Conservation (phyloP, 2,113 vertebrate species). For the Phoenicopterus ruber region DNA sequence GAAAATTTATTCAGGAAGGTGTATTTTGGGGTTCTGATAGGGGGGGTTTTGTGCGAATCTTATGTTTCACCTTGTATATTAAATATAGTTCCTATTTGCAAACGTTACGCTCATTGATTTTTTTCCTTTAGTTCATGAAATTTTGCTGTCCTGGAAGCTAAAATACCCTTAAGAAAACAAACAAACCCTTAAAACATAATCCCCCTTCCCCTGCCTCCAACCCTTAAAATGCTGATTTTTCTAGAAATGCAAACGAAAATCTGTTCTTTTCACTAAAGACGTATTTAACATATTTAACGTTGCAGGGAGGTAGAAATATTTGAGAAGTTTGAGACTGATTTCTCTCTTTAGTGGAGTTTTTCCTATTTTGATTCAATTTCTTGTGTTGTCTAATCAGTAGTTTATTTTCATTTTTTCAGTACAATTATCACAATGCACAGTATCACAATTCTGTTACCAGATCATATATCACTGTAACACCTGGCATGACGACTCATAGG, state of each 20-base stretch:
- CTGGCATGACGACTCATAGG: background rate
- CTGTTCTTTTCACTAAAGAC: background rate
- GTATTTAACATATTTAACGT: background rate
- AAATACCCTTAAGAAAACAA: background rate
- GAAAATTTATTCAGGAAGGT: background rate
- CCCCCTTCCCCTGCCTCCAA: accelerated
- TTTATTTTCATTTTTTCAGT: background rate
- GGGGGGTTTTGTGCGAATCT: background rate
- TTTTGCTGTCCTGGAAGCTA: background rate
- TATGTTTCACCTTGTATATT: background rate
- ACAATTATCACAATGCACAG: background rate
- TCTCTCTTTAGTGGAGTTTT: background rate
- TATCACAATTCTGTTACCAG: background rate
- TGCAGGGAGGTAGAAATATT: background rate
- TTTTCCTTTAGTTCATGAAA: background rate
- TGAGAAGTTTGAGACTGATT: background rate
- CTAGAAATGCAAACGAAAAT: background rate
- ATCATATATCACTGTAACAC: background rate
- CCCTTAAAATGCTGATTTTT: background rate
- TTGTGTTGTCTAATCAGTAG: background rate
- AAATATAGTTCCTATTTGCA: background rate
- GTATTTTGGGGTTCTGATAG: background rate
- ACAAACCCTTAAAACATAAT: background rate
- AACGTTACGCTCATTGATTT: background rate
- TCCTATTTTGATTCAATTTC: background rate